phyloP scores from a whole-genome alignment of 2,113 vertebrate species.

The Alethe castanea region DNA sequence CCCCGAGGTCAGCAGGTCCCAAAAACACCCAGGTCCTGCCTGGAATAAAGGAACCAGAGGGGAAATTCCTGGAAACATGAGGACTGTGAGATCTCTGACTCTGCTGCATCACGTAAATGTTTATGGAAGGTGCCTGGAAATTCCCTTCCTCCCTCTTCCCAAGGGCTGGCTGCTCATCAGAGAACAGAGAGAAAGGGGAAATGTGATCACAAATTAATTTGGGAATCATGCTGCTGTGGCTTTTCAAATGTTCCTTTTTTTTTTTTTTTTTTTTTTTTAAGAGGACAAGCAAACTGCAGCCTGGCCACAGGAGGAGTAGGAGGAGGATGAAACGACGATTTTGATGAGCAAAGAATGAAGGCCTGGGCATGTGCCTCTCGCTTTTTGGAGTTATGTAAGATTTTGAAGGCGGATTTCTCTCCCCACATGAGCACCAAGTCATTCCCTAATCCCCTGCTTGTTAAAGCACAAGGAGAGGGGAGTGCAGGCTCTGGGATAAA shows the following conservation, averaged over 20 bases:
- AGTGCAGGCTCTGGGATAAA: not conserved
- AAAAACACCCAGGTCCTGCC: not conserved
- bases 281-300: not conserved
- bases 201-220: not conserved
- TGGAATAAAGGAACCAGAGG: not conserved
- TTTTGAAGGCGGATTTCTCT: not conserved
- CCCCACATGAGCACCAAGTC: not conserved
- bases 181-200: not conserved
- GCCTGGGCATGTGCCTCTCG: not conserved
- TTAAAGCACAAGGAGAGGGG: not conserved
- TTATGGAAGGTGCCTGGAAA: not conserved
- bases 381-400: constrained; percentile 4
- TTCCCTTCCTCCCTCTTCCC: not conserved
- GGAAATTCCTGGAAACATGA: not conserved
- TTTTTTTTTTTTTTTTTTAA: not conserved
- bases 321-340: not conserved
- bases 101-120: not conserved
- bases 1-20: not conserved
- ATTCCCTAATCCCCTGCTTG: constrained; percentile 3
- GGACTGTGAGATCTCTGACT: not conserved
- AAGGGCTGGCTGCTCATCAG: not conserved
- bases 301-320: not conserved
- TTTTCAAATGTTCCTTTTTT: not conserved
- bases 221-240: accelerated
- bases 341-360: not conserved